Base-by-base conservation (phyloP, 2,797 vertebrate species). In the Pangasius mekongensis region DNA sequence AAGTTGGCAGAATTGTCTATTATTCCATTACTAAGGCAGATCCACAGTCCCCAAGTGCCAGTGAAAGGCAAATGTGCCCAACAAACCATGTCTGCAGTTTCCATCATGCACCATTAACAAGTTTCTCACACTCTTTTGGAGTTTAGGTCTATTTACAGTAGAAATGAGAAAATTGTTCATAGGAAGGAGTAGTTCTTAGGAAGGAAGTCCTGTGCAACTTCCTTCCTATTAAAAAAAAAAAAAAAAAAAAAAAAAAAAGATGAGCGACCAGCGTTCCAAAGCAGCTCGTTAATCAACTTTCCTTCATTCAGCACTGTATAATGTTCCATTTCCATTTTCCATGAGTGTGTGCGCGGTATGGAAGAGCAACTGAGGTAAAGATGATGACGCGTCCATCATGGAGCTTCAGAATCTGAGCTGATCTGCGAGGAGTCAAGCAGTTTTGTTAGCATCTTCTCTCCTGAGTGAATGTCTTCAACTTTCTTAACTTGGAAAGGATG, bases 261-360 rank as follows among this genome's bases (percentile, higher is more conserved):
- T 81, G 60, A 88, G 71, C 73, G 54, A 89, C 69, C 74, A 60
- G 77, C 85, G 84, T 71, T 89, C 89, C 91, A 94, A 95, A 94
- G 94, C 93, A 94, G 93, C 93, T 93, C 89, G 90, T 73, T 73
- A 86, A 89, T 94, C 90, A 86, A 87, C 87, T 77, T 86, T 89
- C 49, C 47, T 86, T 86, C 74, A 56, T 80, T 82, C 56, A 71
- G 86, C 43, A 71, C 33, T 60, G 80, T 20, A 77, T 66, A 78
- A 69, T 36, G 39, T 69, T 87, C 62, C 60, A 27, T 74, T 64
- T 66, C 43, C 60, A 43, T 43, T 43, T 43, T 43, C 43, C 20
- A 20, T 52, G n/a, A 33, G 9, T 86, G 83, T 85, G 84, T 74
- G 60, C 60, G 82, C 67, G 89, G 87, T 86, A 58, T 85, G 87